These are phyloP conservation scores for Dicycla oo DNA, from an alignment of 2,888 invertebrate species.

Conservation along the genomic window DNA sequence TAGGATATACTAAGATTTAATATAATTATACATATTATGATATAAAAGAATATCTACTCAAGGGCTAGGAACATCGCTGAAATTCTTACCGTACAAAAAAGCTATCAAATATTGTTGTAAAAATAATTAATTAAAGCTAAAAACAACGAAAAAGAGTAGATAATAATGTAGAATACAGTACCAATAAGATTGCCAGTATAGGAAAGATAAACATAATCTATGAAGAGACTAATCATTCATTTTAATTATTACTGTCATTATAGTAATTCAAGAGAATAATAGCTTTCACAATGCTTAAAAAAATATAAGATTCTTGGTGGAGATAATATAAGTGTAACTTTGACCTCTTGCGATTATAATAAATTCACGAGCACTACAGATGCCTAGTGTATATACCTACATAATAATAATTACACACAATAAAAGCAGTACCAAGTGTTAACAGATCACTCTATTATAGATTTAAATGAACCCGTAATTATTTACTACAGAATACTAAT, in stretches of 20 bases:
- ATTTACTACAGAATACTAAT: slow-evolving; percentile 50
- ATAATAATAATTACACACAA: slow-evolving; percentile 15
- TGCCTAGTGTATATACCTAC: slow-evolving; percentile 1
- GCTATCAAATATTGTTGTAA: slow-evolving; percentile 15
- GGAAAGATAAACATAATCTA: slow-evolving; percentile 21
- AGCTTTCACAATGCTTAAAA: slow-evolving; percentile 64
- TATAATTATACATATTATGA: not conserved
- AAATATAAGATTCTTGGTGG: slow-evolving; percentile 45
- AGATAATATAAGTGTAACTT: slow-evolving; percentile 42
- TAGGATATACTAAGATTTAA: not conserved
- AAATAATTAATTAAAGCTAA: slow-evolving; percentile 31
- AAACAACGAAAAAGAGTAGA: slow-evolving; percentile 32
- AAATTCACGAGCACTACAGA: slow-evolving; percentile 32
- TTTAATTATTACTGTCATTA: slow-evolving; percentile 23
- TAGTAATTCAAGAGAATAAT: slow-evolving; percentile 43
- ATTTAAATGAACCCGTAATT: slow-evolving; percentile 57
- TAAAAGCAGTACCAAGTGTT: slow-evolving; percentile 30
- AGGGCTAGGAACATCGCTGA: slow-evolving; percentile 28
- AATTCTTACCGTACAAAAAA: slow-evolving; percentile 26
- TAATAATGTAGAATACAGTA: not conserved
- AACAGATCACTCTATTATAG: slow-evolving; percentile 28
- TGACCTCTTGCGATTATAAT: slow-evolving; percentile 54
- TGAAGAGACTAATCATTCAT: slow-evolving; percentile 1
- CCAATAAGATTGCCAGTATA: slow-evolving; percentile 3
- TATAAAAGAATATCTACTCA: not conserved